Evolutionary conservation across 2,888 invertebrate genomes (phyloP), one percentile per base, ranked within the genome.

Genomic region (Rotaria sp.): DNA sequence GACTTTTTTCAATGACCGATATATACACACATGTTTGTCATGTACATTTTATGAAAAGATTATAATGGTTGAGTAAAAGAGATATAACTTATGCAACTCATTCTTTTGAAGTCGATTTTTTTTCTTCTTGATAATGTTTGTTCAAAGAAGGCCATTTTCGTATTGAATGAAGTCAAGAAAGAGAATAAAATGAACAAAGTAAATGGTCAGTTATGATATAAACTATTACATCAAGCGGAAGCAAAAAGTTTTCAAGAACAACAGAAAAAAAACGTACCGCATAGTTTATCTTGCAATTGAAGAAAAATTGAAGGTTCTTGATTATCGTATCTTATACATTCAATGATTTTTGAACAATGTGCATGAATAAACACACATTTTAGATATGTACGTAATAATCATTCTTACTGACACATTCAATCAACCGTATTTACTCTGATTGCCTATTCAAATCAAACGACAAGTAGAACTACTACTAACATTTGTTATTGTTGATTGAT

Each of bases 221-320:
- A 67, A 67, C 67, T 35, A 67, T 67, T 67, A 67, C 67, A 67
- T 67, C 67, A 67, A 21, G 67, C 67, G n/a, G n/a, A 59, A n/a
- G 30, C 30, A 13, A 13, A 59, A 59, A 13, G n/a, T 30, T 59
- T 30, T 59, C 11, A 59, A 59, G n/a, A 59, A 59, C n/a, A 59
- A 59, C 57, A 59, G 57, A 59, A 59, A 59, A n/a, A 59, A 15
- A 59, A 59, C 30, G 21, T n/a, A 11, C 15, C 57, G 30, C 57
- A 59, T n/a, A 30, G 11, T 30, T 59, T 15, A n/a, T 59, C 11
- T 59, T 59, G 30, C 10, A 59, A 59, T 13, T 8, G 26, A 59
- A 59, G 13, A 59, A 30, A 30, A 30, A 30, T 26, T 11, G 57
- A 59, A 59, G 57, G 57, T 30, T 59, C 15, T 26, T 15, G 57